Percentiles rank a stretch among this genome's conserved stretches.
Conservation (phyloP, 1,140 invertebrate genomes). For the Riptortus pedestris region DNA sequence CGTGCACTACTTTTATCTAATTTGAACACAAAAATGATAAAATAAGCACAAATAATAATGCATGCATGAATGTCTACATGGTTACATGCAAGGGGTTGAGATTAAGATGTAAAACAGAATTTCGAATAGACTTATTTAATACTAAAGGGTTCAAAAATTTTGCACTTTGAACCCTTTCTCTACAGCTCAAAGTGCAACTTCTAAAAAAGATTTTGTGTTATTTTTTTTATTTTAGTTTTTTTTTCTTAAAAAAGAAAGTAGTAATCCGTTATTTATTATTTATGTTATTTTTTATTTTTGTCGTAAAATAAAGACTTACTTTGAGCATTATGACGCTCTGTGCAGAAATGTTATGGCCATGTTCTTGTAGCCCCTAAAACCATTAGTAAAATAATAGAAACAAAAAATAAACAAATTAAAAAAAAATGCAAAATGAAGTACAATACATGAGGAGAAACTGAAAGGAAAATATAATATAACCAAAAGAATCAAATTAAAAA, state of each 20-base stretch:
- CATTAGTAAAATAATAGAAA: constrained; percentile 32
- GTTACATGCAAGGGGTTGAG: too few species aligned
- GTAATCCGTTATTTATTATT: not conserved
- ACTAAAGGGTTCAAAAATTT: not conserved
- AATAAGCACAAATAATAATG: too few species aligned
- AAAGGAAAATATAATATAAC: constrained; percentile 20
- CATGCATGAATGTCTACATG: too few species aligned
- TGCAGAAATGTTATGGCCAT: constrained; percentile 77
- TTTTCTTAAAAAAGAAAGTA: not conserved
- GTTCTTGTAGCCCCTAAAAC: constrained; percentile 74
- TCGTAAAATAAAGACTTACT: constrained; percentile 51
- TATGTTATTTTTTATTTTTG: not conserved
- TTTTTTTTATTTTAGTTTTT: not conserved
- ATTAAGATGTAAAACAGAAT: too few species aligned
- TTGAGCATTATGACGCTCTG: constrained; percentile 79
- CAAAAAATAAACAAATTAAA: constrained; percentile 33
- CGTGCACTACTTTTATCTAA: too few species aligned
- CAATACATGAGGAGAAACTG: constrained; percentile 4
- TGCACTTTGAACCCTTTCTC: not conserved
- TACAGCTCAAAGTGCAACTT: not conserved
- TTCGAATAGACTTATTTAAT: too few species aligned
- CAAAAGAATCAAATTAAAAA: constrained; percentile 4
- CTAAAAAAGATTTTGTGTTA: not conserved
- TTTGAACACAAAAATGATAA: too few species aligned
- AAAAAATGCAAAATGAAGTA: constrained; percentile 28